A percentile compares a stretch with the other conserved stretches of the same genome.
These are phyloP conservation scores for Pseudopipra pipra DNA, from an alignment of 2,113 vertebrate species.

Conservation along the genomic window DNA sequence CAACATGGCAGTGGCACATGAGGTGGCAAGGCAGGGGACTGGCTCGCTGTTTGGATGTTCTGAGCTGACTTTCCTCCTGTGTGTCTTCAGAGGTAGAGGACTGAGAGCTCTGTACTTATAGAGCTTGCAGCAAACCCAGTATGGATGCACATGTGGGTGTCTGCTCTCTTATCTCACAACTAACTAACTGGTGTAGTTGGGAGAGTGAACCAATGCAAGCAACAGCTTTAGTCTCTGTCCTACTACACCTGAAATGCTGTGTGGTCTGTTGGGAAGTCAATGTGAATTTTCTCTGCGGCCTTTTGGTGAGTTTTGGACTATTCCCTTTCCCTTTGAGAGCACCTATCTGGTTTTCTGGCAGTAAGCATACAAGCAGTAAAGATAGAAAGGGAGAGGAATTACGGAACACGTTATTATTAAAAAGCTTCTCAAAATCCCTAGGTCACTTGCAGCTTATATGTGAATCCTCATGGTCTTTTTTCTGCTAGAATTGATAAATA, in stretches of 20 bases:
- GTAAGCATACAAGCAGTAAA: not conserved
- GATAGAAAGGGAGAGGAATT: not conserved
- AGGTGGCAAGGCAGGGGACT: not conserved
- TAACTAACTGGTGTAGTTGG: not conserved
- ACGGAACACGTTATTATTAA: not conserved
- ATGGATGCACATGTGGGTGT: not conserved
- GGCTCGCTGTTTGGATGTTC: not conserved
- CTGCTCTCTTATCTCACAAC: not conserved
- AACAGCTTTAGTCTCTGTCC: not conserved
- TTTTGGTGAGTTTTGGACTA: not conserved
- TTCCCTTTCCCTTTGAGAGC: not conserved
- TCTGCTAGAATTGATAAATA: not conserved
- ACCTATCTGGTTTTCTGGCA: not conserved
- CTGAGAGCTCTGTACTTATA: not conserved
- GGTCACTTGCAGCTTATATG: not conserved
- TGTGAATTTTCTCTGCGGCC: not conserved
- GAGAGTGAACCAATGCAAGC: not conserved
- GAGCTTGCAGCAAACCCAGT: not conserved
- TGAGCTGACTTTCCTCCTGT: not conserved
- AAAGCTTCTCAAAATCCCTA: not conserved
- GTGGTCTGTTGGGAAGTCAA: not conserved
- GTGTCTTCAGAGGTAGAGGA: not conserved
- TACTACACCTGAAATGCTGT: not conserved
- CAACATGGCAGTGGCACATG: accelerated
- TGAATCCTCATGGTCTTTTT: not conserved